Evolutionary conservation across 2,888 invertebrate genomes (phyloP).

Genomic region (Lasioglossum vierecki): DNA sequence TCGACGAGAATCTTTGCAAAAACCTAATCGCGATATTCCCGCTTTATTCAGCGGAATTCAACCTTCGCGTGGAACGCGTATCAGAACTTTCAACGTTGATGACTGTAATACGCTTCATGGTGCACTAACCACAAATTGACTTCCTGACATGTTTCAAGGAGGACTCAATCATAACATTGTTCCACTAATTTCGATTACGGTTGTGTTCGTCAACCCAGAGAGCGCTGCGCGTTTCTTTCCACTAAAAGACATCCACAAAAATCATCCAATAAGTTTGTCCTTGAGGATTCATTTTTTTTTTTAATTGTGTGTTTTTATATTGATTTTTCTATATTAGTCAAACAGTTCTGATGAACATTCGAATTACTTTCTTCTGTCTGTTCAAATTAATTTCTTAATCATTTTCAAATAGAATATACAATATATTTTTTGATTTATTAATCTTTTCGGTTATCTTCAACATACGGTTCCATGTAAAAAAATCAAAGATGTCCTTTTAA

Average conservation of each 20-base stretch:
- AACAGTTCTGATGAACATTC: no score
- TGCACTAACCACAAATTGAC: constrained; percentile 58
- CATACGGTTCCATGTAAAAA: no score
- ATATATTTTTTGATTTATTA: no score
- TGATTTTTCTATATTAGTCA: no score
- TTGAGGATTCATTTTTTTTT: no score
- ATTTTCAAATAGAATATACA: no score
- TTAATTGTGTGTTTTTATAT: neutral
- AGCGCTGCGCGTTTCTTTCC: neutral
- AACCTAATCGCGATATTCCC: constrained; percentile 6
- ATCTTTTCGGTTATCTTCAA: no score
- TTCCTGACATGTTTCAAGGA: constrained; percentile 58
- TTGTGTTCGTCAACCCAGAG: constrained; percentile 14
- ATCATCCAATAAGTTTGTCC: neutral
- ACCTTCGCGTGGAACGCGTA: constrained; percentile 52
- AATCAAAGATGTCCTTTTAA: no score
- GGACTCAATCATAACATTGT: constrained; percentile 49
- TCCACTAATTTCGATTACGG: constrained; percentile 50
- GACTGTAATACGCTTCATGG: constrained; percentile 53
- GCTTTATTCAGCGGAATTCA: constrained; percentile 37
- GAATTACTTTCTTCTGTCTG: no score
- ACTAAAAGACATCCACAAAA: neutral
- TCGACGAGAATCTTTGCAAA: neutral
- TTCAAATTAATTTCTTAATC: no score
- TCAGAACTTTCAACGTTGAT: constrained; percentile 55